phyloP scores from a whole-genome alignment of 2,888 invertebrate genomes.

The Tenthredo mesomela region DNA sequence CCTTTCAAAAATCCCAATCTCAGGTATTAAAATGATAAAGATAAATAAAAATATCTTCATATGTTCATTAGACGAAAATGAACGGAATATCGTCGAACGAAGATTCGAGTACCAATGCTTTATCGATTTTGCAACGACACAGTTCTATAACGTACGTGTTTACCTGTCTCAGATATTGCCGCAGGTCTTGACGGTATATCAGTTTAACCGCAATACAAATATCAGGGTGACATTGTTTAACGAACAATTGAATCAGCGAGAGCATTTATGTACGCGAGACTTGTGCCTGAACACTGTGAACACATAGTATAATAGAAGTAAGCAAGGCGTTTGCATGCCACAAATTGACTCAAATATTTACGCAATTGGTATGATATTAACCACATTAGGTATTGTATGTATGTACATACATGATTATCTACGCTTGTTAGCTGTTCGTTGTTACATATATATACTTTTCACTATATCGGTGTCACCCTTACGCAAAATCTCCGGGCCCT shows the following conservation, averaged over 20 bases:
- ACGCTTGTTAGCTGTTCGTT: conserved; percentile 68
- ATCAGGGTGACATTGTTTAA: conserved; percentile 35
- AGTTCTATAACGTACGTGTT: not conserved
- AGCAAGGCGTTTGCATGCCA: conserved; percentile 71
- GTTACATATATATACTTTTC: conserved; percentile 43
- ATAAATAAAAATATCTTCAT: not conserved
- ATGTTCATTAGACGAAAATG: not conserved
- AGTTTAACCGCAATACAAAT: conserved; percentile 33
- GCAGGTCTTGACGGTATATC: not conserved
- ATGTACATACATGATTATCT: conserved; percentile 72
- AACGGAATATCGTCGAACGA: not conserved
- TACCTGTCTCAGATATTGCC: not conserved
- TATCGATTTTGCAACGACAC: not conserved
- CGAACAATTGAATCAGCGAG: conserved; percentile 45
- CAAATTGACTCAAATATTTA: conserved; percentile 77
- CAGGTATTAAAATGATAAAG: not conserved
- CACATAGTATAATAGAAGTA: not conserved
- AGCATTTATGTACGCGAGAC: conserved; percentile 5
- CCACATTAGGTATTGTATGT: conserved; percentile 66
- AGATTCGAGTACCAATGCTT: not conserved
- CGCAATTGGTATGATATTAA: conserved; percentile 75
- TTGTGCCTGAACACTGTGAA: conserved; percentile 41
- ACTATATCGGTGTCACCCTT: not conserved
- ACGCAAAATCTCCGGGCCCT: not conserved
- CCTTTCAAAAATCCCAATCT: not conserved